These are phyloP conservation scores for Gnathonemus longibarbis DNA, from an alignment of 2,113 vertebrate species.

Conservation along the genomic window DNA sequence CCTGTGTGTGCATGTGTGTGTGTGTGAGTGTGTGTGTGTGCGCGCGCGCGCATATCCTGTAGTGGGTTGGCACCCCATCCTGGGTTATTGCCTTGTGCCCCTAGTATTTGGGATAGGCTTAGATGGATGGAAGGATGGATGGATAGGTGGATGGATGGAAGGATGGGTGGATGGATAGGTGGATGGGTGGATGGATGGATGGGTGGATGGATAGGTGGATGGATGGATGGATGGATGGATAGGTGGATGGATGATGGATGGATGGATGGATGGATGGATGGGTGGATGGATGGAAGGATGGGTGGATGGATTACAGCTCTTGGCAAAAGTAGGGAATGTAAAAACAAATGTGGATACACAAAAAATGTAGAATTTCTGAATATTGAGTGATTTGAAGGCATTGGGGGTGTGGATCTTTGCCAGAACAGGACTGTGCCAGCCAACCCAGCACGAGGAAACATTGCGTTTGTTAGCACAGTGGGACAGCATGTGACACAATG, in stretches of 20 bases:
- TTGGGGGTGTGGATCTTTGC: not conserved
- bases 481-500: not conserved
- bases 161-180: too few species aligned
- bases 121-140: not conserved
- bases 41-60: not conserved
- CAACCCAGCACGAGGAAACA: not conserved
- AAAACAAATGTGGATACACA: not conserved
- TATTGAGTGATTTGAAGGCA: not conserved
- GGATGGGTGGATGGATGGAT: not conserved
- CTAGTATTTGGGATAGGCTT: not conserved
- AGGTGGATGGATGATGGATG: too few species aligned
- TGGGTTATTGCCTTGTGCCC: not conserved
- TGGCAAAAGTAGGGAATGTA: not conserved
- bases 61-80: not conserved
- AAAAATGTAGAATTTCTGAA: not conserved
- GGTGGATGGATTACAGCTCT: not conserved
- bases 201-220: too few species aligned
- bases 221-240: not conserved
- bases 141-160: too few species aligned
- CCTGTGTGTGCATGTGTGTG: too few species aligned
- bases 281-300: not conserved
- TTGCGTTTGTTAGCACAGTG: not conserved
- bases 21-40: not conserved
- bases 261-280: too few species aligned
- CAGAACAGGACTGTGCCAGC: not conserved